These are phyloP conservation scores for human DNA, from an alignment of 2,113 vertebrate genomes.

Conservation along the genomic window GRCh38 chr4:37355501-37356000, in stretches of 20 bases:
- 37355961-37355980: constrained; percentile 37
- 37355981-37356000: constrained; percentile 43
- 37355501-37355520: neutral
- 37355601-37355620: constrained; percentile 49
- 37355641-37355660: neutral
- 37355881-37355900: neutral
- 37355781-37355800: constrained; percentile 13
- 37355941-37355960: neutral
- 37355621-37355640: neutral
- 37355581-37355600: constrained; percentile 56
- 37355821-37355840: constrained; percentile 63
- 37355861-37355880: neutral
- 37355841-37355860: constrained; percentile 44
- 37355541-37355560: neutral
- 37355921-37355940: neutral
- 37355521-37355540: neutral
- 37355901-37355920: neutral
- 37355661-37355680: constrained; percentile 46
- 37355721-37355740: constrained; percentile 66
- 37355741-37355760: constrained; percentile 41
- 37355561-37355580: constrained; percentile 20
- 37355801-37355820: constrained; percentile 14
- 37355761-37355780: neutral
- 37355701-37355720: neutral
- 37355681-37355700: constrained; percentile 23